These are phyloP conservation scores for Molorchus minor DNA, from an alignment of 2,888 invertebrate genomes.

Conservation along the genomic window DNA sequence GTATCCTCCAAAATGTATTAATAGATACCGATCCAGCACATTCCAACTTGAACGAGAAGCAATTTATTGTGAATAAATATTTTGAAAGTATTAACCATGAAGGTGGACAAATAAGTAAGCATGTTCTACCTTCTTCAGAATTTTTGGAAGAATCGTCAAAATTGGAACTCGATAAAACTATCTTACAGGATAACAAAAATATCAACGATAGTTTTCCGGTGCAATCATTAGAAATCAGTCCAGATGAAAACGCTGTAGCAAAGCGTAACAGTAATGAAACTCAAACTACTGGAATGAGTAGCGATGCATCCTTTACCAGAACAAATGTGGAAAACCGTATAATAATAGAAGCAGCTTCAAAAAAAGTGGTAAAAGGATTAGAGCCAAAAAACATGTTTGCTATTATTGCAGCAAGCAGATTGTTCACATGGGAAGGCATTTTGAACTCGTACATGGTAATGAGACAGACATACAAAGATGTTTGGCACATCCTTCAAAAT, in stretches of 20 bases:
- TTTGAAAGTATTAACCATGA: no score
- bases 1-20: neutral
- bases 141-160: neutral
- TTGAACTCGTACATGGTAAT: slow-evolving; percentile 5
- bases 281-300: slow-evolving; percentile 1
- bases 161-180: neutral
- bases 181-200: neutral
- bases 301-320: neutral
- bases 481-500: slow-evolving; percentile 15
- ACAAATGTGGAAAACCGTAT: neutral
- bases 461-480: slow-evolving; percentile 21
- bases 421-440: neutral
- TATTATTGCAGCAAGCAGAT: neutral
- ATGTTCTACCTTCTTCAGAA: neutral
- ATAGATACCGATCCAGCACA: neutral
- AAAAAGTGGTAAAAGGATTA: slow-evolving; percentile 14
- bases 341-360: neutral
- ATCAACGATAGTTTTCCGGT: neutral
- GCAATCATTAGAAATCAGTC: neutral
- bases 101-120: neutral
- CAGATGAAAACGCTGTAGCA: neutral
- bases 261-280: neutral
- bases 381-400: neutral
- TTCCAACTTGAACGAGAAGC: neutral
- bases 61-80: no score